Conservation (phyloP, 2,888 invertebrate species). For the Leucophenga maculata region DNA sequence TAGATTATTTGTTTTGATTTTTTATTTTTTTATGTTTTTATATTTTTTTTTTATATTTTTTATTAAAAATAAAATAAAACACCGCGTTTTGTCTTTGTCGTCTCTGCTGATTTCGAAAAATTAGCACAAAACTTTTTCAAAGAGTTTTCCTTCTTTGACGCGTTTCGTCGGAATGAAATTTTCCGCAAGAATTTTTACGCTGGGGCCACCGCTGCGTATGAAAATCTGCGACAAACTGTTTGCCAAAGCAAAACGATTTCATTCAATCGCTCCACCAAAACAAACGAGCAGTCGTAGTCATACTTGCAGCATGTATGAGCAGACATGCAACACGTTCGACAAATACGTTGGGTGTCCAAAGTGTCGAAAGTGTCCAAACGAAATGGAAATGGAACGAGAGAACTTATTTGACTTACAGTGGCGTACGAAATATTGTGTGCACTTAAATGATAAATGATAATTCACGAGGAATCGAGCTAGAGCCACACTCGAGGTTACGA, state of each 20-base stretch:
- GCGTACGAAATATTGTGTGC: too few species aligned
- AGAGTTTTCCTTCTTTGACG: background rate
- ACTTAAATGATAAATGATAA: too few species aligned
- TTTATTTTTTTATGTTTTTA: slow-evolving; percentile 1
- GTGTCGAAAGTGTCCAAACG: too few species aligned
- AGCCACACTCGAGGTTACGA: too few species aligned
- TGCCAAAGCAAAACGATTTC: background rate
- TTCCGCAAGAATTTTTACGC: background rate
- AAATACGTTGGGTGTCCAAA: too few species aligned
- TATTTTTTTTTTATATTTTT: slow-evolving; percentile 1
- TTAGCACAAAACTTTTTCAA: slow-evolving; percentile 16
- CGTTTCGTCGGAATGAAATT: background rate
- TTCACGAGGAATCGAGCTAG: too few species aligned
- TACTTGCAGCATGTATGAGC: slow-evolving; percentile 1
- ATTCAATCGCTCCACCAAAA: background rate
- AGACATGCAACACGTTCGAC: too few species aligned
- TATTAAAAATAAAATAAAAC: background rate
- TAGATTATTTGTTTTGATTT: background rate
- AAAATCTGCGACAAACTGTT: slow-evolving; percentile 29
- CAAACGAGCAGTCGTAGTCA: too few species aligned
- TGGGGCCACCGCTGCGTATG: slow-evolving; percentile 52
- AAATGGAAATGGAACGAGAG: too few species aligned
- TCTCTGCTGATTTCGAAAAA: slow-evolving; percentile 8
- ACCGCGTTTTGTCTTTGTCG: background rate
- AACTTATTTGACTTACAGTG: too few species aligned